Conservation (phyloP, 2,797 vertebrate species). For the Harpagifer antarcticus region DNA sequence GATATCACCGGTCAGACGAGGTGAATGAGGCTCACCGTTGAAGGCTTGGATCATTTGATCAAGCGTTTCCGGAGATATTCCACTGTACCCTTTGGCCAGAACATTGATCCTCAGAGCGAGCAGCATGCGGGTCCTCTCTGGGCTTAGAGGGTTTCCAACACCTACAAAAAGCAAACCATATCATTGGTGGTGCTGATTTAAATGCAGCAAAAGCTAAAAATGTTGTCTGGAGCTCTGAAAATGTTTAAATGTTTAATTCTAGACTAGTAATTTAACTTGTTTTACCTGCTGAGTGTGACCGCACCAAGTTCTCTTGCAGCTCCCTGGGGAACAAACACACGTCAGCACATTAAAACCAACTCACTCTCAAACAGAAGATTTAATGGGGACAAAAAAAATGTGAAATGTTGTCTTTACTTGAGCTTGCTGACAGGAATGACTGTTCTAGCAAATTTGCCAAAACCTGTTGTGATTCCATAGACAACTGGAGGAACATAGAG, state of each 20-base stretch:
- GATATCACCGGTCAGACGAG: conserved; percentile 18
- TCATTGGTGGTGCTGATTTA: conserved; percentile 8
- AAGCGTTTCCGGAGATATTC: conserved; percentile 95
- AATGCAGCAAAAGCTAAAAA: neutral
- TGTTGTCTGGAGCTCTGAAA: neutral
- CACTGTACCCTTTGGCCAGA: conserved; percentile 97
- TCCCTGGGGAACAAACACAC: conserved; percentile 83
- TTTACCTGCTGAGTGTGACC: conserved; percentile 96
- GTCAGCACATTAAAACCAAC: conserved; percentile 11
- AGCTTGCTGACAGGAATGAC: conserved; percentile 95
- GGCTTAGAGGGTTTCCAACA: conserved; percentile 94
- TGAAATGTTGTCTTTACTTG: conserved; percentile 81
- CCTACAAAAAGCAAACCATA: conserved; percentile 78
- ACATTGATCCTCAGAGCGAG: conserved; percentile 97
- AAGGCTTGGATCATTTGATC: conserved; percentile 92
- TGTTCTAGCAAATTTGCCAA: conserved; percentile 98
- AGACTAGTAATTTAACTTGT: neutral
- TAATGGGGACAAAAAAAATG: neutral
- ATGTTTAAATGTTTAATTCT: neutral
- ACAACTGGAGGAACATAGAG: conserved; percentile 86
- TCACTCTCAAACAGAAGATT: neutral
- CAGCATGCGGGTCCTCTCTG: conserved; percentile 97
- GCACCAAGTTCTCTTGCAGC: conserved; percentile 96
- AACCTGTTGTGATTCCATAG: conserved; percentile 98
- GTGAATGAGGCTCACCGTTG: conserved; percentile 86